These are phyloP conservation scores for Argynnis bischoffii DNA, from an alignment of 2,888 invertebrate species.

Conservation along the genomic window DNA sequence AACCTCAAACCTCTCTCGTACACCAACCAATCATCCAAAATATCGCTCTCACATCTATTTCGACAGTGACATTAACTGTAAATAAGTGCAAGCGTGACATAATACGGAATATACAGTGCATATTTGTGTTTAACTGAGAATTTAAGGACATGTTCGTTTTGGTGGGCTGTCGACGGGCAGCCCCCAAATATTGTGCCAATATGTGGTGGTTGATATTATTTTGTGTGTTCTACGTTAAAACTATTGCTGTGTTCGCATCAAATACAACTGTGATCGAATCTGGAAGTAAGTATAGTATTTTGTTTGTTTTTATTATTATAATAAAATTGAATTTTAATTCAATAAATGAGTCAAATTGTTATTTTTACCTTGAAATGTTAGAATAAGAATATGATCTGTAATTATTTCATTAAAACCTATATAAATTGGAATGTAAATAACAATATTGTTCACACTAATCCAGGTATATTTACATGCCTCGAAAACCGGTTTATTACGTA, in stretches of 20 bases:
- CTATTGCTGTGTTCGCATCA: slow-evolving; percentile 66
- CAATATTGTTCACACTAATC: slow-evolving; percentile 13
- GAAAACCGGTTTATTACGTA: slow-evolving; percentile 44
- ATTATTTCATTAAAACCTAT: background rate
- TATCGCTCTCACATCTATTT: slow-evolving; percentile 56
- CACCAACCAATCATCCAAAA: slow-evolving; percentile 65
- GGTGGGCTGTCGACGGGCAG: slow-evolving; percentile 81
- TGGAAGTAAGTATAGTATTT: slow-evolving; percentile 61
- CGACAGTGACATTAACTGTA: slow-evolving; percentile 62
- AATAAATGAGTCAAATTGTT: too few species aligned
- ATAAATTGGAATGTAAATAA: background rate
- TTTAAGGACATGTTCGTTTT: slow-evolving; percentile 75
- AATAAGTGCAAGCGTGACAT: slow-evolving; percentile 55
- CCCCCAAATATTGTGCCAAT: slow-evolving; percentile 77
- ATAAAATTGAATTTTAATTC: background rate
- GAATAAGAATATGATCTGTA: too few species aligned
- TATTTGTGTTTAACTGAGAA: slow-evolving; percentile 70
- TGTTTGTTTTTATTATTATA: background rate
- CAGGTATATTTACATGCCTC: slow-evolving; percentile 32
- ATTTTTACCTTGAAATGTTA: too few species aligned
- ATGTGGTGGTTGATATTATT: slow-evolving; percentile 80
- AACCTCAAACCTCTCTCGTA: slow-evolving; percentile 73
- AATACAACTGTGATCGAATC: slow-evolving; percentile 60
- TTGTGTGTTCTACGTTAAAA: slow-evolving; percentile 71
- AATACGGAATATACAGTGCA: slow-evolving; percentile 59